These are phyloP conservation scores for Charaxes varanes DNA, from an alignment of 1,140 invertebrate genomes.

Conservation along the genomic window DNA sequence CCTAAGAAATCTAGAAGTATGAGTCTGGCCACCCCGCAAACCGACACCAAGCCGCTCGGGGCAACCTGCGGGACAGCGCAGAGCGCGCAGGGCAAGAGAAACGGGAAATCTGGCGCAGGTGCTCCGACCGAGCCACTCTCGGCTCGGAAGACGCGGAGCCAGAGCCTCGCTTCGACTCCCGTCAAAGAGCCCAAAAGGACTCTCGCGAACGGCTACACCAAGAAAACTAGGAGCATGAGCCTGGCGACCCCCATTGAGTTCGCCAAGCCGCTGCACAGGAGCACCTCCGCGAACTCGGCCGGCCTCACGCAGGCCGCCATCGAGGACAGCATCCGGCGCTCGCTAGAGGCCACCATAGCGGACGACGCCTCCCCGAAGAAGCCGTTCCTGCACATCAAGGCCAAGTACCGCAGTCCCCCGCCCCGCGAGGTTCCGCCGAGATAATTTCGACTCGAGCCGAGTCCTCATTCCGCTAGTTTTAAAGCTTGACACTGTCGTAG, in stretches of 20 bases:
- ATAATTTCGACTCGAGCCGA: constrained; percentile 36
- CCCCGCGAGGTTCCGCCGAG: constrained; percentile 71
- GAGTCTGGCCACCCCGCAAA: constrained; percentile 43
- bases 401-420: constrained; percentile 82
- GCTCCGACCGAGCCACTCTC: constrained; percentile 26
- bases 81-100: constrained; percentile 23
- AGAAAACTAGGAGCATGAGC: constrained; percentile 62
- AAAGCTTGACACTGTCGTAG: constrained; percentile 21
- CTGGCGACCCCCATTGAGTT: constrained; percentile 37
- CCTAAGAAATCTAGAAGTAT: constrained; percentile 59
- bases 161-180: constrained; percentile 53
- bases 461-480: constrained; percentile 50
- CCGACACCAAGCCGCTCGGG: constrained; percentile 37
- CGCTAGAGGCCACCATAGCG: constrained; percentile 52
- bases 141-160: constrained; percentile 41
- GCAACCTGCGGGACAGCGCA: constrained; percentile 40
- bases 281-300: constrained; percentile 30
- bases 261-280: constrained; percentile 39
- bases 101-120: constrained; percentile 19
- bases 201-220: constrained; percentile 33
- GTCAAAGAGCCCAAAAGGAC: constrained; percentile 38
- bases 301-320: constrained; percentile 67
- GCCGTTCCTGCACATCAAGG: constrained; percentile 81
- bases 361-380: constrained; percentile 54
- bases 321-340: constrained; percentile 61